Conservation (phyloP, 2,113 vertebrate species). For the Entosphenus tridentatus region DNA sequence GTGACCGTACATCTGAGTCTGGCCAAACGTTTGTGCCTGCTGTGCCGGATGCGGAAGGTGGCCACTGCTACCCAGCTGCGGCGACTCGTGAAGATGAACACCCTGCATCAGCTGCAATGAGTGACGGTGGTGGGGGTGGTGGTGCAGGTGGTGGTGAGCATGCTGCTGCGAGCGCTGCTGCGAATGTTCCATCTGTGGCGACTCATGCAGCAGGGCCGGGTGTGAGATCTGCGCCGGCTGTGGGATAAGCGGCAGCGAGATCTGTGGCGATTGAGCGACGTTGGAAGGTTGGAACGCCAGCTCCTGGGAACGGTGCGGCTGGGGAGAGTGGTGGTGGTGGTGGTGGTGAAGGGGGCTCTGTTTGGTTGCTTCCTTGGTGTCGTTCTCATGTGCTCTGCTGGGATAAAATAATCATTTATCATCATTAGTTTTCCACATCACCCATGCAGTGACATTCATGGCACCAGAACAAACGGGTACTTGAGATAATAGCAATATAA, state of each 20-base stretch:
- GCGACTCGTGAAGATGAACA: background rate
- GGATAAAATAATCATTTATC: background rate
- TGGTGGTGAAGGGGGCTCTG: conserved; percentile 5
- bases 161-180: too few species aligned
- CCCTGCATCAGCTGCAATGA: background rate
- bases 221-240: too few species aligned
- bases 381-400: conserved; percentile 3
- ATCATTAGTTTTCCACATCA: conserved; percentile 1
- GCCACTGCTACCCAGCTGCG: background rate
- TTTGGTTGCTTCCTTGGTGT: conserved; percentile 1
- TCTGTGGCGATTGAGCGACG: too few species aligned
- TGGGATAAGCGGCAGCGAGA: too few species aligned
- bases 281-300: too few species aligned
- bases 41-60: background rate
- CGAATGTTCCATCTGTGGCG: too few species aligned
- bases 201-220: too few species aligned
- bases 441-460: background rate
- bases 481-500: background rate
- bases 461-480: too few species aligned
- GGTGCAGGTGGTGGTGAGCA: background rate
- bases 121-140: conserved; percentile 1
- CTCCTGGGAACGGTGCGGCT: background rate
- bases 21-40: background rate
- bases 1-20: background rate
- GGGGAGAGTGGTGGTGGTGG: background rate